Conservation (phyloP, 2,797 vertebrate species). For the Lepilemur septentrionalis region DNA sequence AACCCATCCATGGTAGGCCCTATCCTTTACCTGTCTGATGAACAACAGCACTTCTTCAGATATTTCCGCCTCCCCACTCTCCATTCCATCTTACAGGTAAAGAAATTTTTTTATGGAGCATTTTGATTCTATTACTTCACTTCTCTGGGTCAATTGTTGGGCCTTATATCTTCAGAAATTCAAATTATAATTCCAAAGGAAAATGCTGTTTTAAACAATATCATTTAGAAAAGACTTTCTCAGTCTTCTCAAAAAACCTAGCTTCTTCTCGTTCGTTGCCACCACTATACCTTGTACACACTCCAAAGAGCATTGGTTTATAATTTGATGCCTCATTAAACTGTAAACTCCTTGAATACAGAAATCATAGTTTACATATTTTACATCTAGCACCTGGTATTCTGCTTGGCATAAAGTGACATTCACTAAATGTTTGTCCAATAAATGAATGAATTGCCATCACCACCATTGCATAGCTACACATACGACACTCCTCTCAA, state of each 20-base stretch:
- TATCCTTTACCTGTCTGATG: background rate
- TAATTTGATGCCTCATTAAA: constrained; percentile 37
- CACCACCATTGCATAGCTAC: background rate
- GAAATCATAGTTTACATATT: background rate
- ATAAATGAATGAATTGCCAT: background rate
- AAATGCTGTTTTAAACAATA: constrained; percentile 26
- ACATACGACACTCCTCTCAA: background rate
- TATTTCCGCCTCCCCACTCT: background rate
- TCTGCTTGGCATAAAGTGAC: background rate
- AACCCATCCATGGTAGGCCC: background rate
- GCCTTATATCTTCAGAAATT: constrained; percentile 33
- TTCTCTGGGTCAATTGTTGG: background rate
- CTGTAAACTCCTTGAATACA: constrained; percentile 6
- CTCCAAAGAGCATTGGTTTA: background rate
- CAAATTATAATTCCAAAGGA: background rate
- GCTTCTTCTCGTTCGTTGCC: background rate
- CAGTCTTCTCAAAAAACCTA: background rate
- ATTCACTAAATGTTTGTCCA: constrained; percentile 14
- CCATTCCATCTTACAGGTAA: background rate
- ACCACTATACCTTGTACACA: background rate
- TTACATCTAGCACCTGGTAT: background rate
- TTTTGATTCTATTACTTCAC: constrained; percentile 16
- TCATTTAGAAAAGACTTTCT: background rate
- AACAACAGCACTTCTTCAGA: background rate
- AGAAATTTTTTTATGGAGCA: constrained; percentile 26